A percentile compares a stretch with the other conserved stretches of the same genome.
These are phyloP conservation scores for Lerema accius DNA, from an alignment of 1,140 invertebrate genomes.

Conservation along the genomic window DNA sequence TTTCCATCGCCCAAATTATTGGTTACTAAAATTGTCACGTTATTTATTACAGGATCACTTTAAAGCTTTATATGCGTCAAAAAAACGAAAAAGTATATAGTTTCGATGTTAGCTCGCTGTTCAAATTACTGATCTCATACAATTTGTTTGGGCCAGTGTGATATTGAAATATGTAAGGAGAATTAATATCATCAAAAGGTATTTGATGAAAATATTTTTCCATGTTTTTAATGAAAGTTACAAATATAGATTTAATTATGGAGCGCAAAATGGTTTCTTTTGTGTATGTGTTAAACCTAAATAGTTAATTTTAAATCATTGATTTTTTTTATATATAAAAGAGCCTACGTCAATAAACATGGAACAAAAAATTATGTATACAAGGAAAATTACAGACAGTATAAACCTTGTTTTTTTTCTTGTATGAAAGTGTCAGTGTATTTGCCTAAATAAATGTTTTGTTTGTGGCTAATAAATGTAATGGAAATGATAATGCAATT, in stretches of 20 bases:
- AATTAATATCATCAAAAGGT: not conserved
- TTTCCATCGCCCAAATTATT: too few relatives aligned
- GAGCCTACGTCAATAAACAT: not conserved
- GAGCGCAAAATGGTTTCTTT: not conserved
- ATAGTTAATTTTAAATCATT: too few relatives aligned
- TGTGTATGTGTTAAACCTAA: too few relatives aligned
- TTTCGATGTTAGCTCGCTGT: not conserved
- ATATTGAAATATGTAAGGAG: constrained; percentile 3
- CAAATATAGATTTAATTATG: not conserved
- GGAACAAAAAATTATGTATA: not conserved
- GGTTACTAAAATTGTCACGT: too few relatives aligned
- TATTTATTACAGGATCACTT: too few relatives aligned
- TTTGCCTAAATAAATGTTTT: constrained; percentile 34
- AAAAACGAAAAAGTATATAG: not conserved
- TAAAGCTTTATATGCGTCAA: too few relatives aligned
- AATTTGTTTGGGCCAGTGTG: not conserved
- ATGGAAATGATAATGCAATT: constrained; percentile 54
- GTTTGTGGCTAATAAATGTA: constrained; percentile 62
- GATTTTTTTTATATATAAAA: too few relatives aligned
- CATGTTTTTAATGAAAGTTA: constrained; percentile 22
- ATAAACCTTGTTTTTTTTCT: not conserved
- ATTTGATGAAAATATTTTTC: constrained; percentile 5
- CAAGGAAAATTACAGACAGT: not conserved
- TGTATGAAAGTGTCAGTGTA: constrained; percentile 11
- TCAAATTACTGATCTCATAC: constrained; percentile 32